Evolutionary conservation across 1,140 invertebrate species (phyloP).

Genomic region (Homalodisca vitripennis): DNA sequence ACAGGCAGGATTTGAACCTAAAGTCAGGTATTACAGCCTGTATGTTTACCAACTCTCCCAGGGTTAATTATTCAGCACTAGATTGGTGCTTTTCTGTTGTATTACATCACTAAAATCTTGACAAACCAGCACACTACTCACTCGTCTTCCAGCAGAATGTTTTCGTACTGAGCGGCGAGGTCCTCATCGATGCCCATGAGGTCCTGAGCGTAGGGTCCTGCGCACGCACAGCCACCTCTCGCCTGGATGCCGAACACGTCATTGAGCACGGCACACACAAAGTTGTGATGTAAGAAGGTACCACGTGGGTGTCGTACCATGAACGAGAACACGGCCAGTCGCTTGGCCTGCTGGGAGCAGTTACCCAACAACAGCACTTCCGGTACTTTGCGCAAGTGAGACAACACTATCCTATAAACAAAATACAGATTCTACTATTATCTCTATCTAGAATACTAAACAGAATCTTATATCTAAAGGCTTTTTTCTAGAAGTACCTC

Average conservation of each 20-base stretch:
- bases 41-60: too few species aligned
- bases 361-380: slow-evolving; percentile 81
- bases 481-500: too few species aligned
- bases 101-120: too few species aligned
- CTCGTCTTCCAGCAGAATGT: slow-evolving; percentile 71
- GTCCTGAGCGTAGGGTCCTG: slow-evolving; percentile 81
- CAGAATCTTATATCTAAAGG: too few species aligned
- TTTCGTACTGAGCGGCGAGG: slow-evolving; percentile 73
- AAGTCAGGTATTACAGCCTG: too few species aligned
- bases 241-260: slow-evolving; percentile 92
- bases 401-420: slow-evolving; percentile 73
- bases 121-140: too few species aligned
- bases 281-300: slow-evolving; percentile 88
- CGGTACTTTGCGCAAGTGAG: slow-evolving; percentile 69
- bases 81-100: too few species aligned
- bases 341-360: slow-evolving; percentile 57
- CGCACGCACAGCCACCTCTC: slow-evolving; percentile 80
- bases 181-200: slow-evolving; percentile 78
- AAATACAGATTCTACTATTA: too few species aligned
- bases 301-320: slow-evolving; percentile 77
- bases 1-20: too few species aligned
- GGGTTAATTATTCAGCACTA: too few species aligned
- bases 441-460: too few species aligned
- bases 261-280: slow-evolving; percentile 82
- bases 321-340: slow-evolving; percentile 84